A percentile compares a stretch with the other conserved stretches of the same genome.
phyloP scores from a whole-genome alignment of 2,113 vertebrate species.

The Seriola quinqueradiata region DNA sequence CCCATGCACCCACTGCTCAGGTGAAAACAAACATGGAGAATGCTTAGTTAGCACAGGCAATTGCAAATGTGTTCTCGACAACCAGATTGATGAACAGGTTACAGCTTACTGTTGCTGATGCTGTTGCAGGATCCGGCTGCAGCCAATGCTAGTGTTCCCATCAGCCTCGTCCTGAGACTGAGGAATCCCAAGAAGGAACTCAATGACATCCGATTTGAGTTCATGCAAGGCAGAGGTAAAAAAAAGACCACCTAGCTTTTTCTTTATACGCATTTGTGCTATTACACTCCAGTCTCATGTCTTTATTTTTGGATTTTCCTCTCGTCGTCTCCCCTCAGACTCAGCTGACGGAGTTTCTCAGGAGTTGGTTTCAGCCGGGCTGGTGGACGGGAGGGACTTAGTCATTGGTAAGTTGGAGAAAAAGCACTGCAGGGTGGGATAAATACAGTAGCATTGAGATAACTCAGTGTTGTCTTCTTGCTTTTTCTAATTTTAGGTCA shows the following conservation, averaged over 20 bases:
- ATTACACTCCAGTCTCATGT: not conserved
- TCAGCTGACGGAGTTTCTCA: slow-evolving; percentile 98
- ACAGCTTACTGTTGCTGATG: not conserved
- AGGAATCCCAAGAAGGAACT: slow-evolving; percentile 99
- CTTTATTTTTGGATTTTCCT: not conserved
- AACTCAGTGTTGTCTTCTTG: too few relatives aligned
- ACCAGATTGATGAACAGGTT: too few relatives aligned
- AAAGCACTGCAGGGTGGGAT: not conserved
- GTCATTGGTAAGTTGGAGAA: slow-evolving; percentile 90
- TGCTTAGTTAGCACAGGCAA: not conserved
- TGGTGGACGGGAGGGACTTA: slow-evolving; percentile 97
- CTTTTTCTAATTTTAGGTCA: too few relatives aligned
- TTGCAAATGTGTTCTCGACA: not conserved
- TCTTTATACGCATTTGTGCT: not conserved
- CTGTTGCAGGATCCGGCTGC: slow-evolving; percentile 81
- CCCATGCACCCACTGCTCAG: slow-evolving; percentile 77
- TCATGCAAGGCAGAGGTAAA: slow-evolving; percentile 97
- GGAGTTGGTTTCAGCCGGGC: slow-evolving; percentile 97
- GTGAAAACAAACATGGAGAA: slow-evolving; percentile 46
- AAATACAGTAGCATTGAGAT: not conserved
- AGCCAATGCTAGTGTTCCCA: slow-evolving; percentile 86
- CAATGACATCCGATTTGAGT: slow-evolving; percentile 99
- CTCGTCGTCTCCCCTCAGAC: slow-evolving; percentile 83
- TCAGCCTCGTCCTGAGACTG: slow-evolving; percentile 95
- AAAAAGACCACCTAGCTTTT: not conserved